These are phyloP conservation scores for Craterocephalus amniculus DNA, from an alignment of 2,797 vertebrate species.

Conservation along the genomic window DNA sequence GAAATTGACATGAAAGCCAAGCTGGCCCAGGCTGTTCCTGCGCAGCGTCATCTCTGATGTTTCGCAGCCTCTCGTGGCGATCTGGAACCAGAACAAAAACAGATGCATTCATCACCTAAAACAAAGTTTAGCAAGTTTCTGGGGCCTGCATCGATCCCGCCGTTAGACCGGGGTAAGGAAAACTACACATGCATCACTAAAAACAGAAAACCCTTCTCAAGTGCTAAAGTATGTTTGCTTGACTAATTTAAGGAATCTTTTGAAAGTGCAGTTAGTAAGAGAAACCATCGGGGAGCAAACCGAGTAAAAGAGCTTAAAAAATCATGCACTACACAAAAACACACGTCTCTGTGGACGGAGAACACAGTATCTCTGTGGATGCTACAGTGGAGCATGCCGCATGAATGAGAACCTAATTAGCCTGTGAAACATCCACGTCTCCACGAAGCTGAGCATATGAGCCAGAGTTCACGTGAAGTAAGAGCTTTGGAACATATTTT, in stretches of 20 bases:
- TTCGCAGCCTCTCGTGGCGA: conserved; percentile 93
- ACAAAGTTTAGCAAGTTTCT: conserved; percentile 1
- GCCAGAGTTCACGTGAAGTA: conserved; percentile 26
- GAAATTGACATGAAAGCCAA: conserved; percentile 98
- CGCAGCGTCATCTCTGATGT: conserved; percentile 93
- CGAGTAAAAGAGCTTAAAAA: conserved; percentile 13
- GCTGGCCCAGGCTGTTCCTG: conserved; percentile 93
- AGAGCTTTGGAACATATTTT: conserved; percentile 13
- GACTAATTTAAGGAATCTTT: conserved; percentile 54
- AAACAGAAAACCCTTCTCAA: conserved; percentile 26
- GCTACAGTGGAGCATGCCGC: conserved; percentile 15
- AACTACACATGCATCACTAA: conserved; percentile 6
- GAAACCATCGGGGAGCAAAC: conserved; percentile 23
- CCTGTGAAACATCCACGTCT: conserved; percentile 25
- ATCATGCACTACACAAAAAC: conserved; percentile 5
- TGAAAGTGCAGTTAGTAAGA: conserved; percentile 47
- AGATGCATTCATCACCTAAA: not conserved
- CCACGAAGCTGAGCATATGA: conserved; percentile 24
- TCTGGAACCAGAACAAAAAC: conserved; percentile 75
- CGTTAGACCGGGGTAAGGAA: not conserved
- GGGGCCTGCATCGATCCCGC: not conserved
- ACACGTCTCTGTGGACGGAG: conserved; percentile 37
- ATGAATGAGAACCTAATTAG: conserved; percentile 37
- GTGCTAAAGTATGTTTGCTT: conserved; percentile 32
- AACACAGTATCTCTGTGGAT: conserved; percentile 25